phyloP scores from a whole-genome alignment of 1,140 invertebrate genomes.

The Lamellibrachia luymesi region DNA sequence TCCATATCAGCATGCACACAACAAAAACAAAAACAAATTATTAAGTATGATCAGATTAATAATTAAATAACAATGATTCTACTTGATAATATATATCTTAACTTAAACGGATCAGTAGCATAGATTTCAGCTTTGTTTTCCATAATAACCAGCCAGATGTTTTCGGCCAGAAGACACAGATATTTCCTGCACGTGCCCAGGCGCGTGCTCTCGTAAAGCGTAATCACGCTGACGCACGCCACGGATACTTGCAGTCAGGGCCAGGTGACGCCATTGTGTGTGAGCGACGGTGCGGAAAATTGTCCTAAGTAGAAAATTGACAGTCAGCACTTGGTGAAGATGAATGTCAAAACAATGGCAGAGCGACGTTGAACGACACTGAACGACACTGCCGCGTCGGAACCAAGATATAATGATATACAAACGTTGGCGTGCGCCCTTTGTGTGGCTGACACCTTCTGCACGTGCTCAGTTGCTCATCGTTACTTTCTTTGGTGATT shows the following conservation, averaged over 20 bases:
- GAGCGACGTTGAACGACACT: background rate
- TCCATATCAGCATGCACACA: background rate
- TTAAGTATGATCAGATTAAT: background rate
- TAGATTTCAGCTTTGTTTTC: background rate
- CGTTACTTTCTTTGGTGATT: background rate
- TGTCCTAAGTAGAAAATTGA: constrained; percentile 5
- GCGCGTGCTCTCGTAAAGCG: background rate
- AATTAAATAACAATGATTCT: background rate
- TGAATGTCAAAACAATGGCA: constrained; percentile 1
- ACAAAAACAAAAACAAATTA: background rate
- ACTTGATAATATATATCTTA: background rate
- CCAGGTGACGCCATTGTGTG: background rate
- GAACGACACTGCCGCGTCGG: background rate
- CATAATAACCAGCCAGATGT: background rate
- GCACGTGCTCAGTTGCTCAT: background rate
- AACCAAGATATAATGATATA: background rate
- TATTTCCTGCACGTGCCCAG: background rate
- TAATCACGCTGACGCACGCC: background rate
- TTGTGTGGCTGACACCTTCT: background rate
- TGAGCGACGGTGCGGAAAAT: background rate
- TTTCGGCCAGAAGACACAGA: background rate
- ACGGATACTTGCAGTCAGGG: background rate
- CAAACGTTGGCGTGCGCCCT: background rate
- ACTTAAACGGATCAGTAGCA: background rate
- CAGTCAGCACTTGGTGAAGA: background rate